phyloP scores from a whole-genome alignment of 1,140 invertebrate genomes.

The Papilio helenus region DNA sequence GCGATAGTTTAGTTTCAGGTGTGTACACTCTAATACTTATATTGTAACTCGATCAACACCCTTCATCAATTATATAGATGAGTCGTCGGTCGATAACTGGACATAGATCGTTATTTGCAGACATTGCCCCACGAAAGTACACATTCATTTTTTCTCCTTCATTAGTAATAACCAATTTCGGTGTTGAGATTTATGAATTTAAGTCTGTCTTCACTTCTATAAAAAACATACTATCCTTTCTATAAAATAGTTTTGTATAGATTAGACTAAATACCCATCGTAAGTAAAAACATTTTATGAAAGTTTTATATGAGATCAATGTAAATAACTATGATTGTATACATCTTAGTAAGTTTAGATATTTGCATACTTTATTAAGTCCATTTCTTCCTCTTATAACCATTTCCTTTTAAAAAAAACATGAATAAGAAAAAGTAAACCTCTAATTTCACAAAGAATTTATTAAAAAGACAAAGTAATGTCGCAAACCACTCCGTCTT shows the following conservation, averaged over 20 bases:
- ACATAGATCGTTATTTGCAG: background rate
- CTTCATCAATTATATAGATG: background rate
- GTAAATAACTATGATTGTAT: background rate
- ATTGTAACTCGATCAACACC: background rate
- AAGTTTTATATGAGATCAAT: background rate
- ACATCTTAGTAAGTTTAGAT: background rate
- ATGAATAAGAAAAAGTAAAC: background rate
- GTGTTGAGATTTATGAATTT: too few relatives aligned
- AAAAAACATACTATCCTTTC: too few relatives aligned
- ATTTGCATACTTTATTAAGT: too few relatives aligned
- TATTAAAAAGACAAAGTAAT: constrained; percentile 29
- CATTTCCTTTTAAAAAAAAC: constrained; percentile 30
- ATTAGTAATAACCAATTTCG: too few relatives aligned
- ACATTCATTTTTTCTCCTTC: background rate
- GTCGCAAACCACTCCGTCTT: constrained; percentile 27
- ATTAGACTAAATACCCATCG: too few relatives aligned
- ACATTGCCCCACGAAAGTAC: background rate
- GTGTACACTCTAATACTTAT: background rate
- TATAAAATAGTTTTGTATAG: too few relatives aligned
- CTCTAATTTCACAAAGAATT: background rate
- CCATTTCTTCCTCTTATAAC: background rate
- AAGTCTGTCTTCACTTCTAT: too few relatives aligned
- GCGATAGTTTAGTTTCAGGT: too few relatives aligned
- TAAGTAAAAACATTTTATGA: background rate
- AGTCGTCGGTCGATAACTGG: background rate